These are phyloP conservation scores for Cyclura pinguis DNA, from an alignment of 2,797 vertebrate species.

Conservation along the genomic window DNA sequence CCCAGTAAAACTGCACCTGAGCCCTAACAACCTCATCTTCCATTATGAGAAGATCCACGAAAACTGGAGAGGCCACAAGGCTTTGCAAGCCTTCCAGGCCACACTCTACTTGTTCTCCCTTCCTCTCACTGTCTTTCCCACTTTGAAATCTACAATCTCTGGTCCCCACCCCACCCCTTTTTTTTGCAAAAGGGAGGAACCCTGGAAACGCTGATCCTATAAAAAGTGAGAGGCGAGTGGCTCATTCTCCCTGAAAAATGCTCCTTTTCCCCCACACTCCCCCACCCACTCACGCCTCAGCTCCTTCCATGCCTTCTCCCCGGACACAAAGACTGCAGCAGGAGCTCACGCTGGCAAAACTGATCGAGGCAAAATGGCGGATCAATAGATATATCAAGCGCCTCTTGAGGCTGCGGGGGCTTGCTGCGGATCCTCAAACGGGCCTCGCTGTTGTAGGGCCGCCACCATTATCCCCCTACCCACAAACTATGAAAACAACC, in stretches of 20 bases:
- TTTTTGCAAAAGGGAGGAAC: background rate
- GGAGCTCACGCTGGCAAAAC: slow-evolving; percentile 72
- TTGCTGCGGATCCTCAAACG: slow-evolving; percentile 79
- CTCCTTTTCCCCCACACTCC: background rate
- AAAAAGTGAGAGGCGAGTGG: background rate
- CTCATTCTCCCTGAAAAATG: background rate
- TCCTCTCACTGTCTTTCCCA: too few relatives aligned
- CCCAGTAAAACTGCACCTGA: too few relatives aligned
- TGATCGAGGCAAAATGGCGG: slow-evolving; percentile 70
- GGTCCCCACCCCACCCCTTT: too few relatives aligned
- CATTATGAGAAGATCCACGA: too few relatives aligned
- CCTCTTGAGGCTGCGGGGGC: slow-evolving; percentile 78
- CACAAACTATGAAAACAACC: too few relatives aligned
- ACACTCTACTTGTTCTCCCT: background rate
- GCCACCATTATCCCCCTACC: background rate
- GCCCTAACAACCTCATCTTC: too few relatives aligned
- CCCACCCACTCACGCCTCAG: background rate
- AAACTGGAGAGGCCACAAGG: too few relatives aligned
- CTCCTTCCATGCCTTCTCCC: slow-evolving; percentile 47
- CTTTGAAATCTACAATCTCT: background rate
- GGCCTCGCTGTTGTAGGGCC: slow-evolving; percentile 53
- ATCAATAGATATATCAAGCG: slow-evolving; percentile 83
- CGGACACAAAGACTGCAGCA: slow-evolving; percentile 68
- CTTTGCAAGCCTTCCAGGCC: too few relatives aligned
- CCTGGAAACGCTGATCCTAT: background rate